Percentiles rank a stretch among this genome's conserved stretches.
Conservation (phyloP, 1,140 invertebrate species). For the Megalonaias nervosa region DNA sequence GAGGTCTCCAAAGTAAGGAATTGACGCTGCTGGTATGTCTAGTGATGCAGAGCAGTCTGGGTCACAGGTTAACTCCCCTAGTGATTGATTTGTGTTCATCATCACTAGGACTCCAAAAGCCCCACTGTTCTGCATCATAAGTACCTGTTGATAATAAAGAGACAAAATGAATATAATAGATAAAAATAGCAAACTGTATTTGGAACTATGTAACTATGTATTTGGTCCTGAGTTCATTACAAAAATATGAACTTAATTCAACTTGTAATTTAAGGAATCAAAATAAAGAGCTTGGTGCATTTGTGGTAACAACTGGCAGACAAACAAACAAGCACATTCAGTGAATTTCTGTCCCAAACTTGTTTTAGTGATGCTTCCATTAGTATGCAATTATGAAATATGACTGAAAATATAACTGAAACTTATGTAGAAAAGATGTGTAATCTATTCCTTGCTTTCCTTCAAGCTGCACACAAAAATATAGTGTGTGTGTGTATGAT, state of each 20-base stretch:
- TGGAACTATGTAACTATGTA: not conserved
- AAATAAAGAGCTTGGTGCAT: not conserved
- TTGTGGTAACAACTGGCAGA: not conserved
- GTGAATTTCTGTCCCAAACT: too few species aligned
- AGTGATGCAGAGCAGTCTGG: conserved; percentile 38
- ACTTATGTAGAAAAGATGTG: too few species aligned
- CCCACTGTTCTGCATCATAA: conserved; percentile 40
- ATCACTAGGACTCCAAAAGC: conserved; percentile 41
- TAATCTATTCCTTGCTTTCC: too few species aligned
- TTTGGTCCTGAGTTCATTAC: not conserved
- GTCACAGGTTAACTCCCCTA: conserved; percentile 49
- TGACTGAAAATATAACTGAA: too few species aligned
- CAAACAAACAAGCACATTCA: too few species aligned
- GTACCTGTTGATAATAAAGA: conserved; percentile 28
- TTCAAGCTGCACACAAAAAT: too few species aligned
- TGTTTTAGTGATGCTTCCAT: too few species aligned
- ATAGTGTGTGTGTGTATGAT: too few species aligned
- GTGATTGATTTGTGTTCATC: conserved; percentile 4
- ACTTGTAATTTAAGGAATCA: not conserved
- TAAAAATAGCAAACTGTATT: not conserved
- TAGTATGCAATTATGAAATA: too few species aligned
- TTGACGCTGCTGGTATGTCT: conserved; percentile 42
- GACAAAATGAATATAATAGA: not conserved
- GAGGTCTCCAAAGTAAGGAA: conserved; percentile 12
- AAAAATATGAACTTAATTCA: not conserved